Conservation (phyloP, 2,113 vertebrate genomes). For the Podiceps cristatus region DNA sequence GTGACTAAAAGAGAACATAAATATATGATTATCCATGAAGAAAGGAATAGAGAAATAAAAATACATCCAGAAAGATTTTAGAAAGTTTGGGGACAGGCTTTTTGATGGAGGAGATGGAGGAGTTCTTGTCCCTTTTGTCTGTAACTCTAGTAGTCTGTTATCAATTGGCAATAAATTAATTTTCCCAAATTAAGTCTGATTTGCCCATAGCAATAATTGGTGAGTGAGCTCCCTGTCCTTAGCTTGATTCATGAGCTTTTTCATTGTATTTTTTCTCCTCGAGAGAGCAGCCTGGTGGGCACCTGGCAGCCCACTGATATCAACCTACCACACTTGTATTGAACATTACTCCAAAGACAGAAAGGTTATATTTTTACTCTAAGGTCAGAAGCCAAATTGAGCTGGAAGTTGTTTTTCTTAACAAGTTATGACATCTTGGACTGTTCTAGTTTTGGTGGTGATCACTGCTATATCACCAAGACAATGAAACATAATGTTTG, state of each 20-base stretch:
- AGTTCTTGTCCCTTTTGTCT: background rate
- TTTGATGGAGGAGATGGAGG: background rate
- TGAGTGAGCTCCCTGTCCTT: background rate
- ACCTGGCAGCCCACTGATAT: background rate
- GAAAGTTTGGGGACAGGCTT: background rate
- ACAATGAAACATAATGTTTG: background rate
- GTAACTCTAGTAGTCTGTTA: background rate
- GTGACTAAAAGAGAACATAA: background rate
- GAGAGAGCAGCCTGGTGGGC: background rate
- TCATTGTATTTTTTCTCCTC: background rate
- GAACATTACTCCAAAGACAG: background rate
- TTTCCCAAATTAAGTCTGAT: background rate
- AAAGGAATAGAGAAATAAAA: background rate
- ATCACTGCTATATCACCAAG: background rate
- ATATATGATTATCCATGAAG: background rate
- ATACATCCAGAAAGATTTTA: background rate
- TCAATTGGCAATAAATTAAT: background rate
- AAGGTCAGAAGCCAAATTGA: background rate
- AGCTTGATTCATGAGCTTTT: background rate
- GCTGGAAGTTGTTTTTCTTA: constrained; percentile 32
- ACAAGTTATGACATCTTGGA: background rate
- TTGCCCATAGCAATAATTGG: background rate
- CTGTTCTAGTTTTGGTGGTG: background rate
- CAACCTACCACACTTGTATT: background rate
- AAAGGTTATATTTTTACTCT: background rate